Percentiles rank a stretch among this genome's conserved stretches.
phyloP scores from a whole-genome alignment of 1,140 invertebrate species.

The Drosophila nigromelanica region DNA sequence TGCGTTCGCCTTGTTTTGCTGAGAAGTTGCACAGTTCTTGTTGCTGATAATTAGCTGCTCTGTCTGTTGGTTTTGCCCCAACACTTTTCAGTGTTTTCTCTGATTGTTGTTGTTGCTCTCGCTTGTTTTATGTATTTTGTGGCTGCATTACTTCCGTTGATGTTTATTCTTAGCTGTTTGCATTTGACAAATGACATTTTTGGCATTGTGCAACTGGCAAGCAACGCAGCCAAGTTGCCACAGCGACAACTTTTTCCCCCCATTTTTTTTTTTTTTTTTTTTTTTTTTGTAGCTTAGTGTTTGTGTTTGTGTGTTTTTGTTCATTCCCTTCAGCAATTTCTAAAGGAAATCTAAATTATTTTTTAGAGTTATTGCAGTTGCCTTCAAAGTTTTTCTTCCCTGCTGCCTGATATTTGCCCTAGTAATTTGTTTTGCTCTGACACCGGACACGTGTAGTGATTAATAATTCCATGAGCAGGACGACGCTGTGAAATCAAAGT shows the following conservation, averaged over 20 bases:
- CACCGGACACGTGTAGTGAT: slow-evolving; percentile 72
- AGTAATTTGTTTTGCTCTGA: slow-evolving; percentile 64
- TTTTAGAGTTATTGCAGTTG: slow-evolving; percentile 72
- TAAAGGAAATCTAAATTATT: slow-evolving; percentile 76
- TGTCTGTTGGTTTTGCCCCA: slow-evolving; percentile 70
- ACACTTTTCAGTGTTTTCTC: slow-evolving; percentile 44
- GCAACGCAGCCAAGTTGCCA: slow-evolving; percentile 45
- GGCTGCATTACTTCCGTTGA: slow-evolving; percentile 80
- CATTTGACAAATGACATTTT: slow-evolving; percentile 82
- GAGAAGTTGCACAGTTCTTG: slow-evolving; percentile 67
- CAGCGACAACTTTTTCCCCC: slow-evolving; percentile 24
- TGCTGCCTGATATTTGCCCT: slow-evolving; percentile 34
- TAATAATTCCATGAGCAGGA: slow-evolving; percentile 47
- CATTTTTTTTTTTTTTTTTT: not conserved
- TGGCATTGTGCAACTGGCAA: slow-evolving; percentile 71
- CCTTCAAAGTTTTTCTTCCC: slow-evolving; percentile 45
- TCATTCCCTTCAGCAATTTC: slow-evolving; percentile 31
- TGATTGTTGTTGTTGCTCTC: slow-evolving; percentile 41
- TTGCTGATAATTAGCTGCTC: slow-evolving; percentile 78
- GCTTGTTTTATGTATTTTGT: slow-evolving; percentile 80
- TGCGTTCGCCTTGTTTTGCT: slow-evolving; percentile 56
- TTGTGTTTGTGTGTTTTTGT: slow-evolving; percentile 16
- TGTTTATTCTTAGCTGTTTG: slow-evolving; percentile 81
- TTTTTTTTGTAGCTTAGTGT: not conserved
- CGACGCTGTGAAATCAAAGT: not conserved